These are phyloP conservation scores for Chondrosia reniformis DNA, from an alignment of 37 sponge, comb jelly and placozoan genomes.

Conservation along the genomic window DNA sequence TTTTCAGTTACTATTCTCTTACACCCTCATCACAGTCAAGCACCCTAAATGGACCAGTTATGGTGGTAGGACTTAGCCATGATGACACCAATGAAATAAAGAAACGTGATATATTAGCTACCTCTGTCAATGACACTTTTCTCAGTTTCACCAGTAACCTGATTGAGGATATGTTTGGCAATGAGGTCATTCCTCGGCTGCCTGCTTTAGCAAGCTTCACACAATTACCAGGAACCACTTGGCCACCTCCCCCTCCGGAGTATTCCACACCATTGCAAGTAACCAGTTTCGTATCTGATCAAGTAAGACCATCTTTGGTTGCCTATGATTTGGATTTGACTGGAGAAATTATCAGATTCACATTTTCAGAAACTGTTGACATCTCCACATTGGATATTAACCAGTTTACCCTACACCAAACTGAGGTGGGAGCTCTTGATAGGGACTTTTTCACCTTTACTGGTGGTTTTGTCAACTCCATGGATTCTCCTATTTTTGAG, in stretches of 20 bases:
- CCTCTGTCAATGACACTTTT: constrained; percentile 34
- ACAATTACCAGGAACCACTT: no score
- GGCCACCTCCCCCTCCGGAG: no score
- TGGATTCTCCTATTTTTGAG: constrained; percentile 22
- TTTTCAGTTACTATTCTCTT: constrained; percentile 45
- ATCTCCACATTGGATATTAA: constrained; percentile 54
- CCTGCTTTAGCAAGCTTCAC: constrained; percentile 18
- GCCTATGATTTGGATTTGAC: constrained; percentile 60
- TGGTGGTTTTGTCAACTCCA: constrained; percentile 46
- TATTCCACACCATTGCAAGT: no score
- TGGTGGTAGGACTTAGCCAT: constrained; percentile 39
- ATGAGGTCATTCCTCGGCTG: constrained; percentile 31
- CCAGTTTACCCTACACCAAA: constrained; percentile 37
- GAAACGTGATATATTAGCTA: constrained; percentile 49
- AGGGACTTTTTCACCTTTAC: constrained; percentile 48
- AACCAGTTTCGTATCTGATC: constrained; percentile 31
- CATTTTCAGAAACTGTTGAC: constrained; percentile 80
- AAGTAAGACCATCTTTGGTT: constrained; percentile 44
- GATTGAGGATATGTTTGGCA: constrained; percentile 57
- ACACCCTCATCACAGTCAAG: constrained; percentile 23
- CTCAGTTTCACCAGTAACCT: constrained; percentile 33
- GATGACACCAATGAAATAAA: constrained; percentile 82
- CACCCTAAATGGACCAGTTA: constrained; percentile 40
- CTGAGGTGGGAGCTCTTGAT: not conserved
- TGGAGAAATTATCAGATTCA: constrained; percentile 48